Evolutionary conservation across 2,888 invertebrate genomes (phyloP).

Genomic region (Oligia strigilis): DNA sequence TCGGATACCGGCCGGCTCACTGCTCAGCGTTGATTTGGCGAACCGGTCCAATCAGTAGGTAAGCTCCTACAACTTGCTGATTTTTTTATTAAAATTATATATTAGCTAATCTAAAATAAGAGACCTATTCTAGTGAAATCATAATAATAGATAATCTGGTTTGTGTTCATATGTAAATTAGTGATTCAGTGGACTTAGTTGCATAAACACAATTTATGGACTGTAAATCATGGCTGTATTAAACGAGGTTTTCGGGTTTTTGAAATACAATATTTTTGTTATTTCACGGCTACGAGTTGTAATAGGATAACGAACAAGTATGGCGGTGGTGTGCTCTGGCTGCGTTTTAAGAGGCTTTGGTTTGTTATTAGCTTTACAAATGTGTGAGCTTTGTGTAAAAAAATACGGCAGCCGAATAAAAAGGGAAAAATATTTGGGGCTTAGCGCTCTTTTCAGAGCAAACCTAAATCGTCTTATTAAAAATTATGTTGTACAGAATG

Average conservation of each 20-base stretch:
- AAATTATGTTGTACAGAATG: slow-evolving; percentile 72
- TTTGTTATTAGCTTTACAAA: slow-evolving; percentile 72
- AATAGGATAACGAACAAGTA: slow-evolving; percentile 55
- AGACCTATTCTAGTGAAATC: slow-evolving; percentile 34
- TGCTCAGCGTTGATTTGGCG: slow-evolving; percentile 22
- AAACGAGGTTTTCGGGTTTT: slow-evolving; percentile 28
- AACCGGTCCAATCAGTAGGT: slow-evolving; percentile 50
- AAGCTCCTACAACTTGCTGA: slow-evolving; percentile 24
- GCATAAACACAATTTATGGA: slow-evolving; percentile 48
- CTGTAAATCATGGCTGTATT: slow-evolving; percentile 48
- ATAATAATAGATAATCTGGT: slow-evolving; percentile 50
- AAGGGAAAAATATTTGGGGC: slow-evolving; percentile 70
- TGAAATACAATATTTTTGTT: slow-evolving; percentile 40
- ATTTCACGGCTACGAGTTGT: slow-evolving; percentile 30
- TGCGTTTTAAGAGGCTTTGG: slow-evolving; percentile 62
- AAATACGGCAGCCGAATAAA: slow-evolving; percentile 69
- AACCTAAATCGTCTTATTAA: slow-evolving; percentile 74
- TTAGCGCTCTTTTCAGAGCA: slow-evolving; percentile 69
- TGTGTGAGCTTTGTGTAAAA: slow-evolving; percentile 71
- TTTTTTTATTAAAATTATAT: slow-evolving; percentile 32
- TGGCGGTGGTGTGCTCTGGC: slow-evolving; percentile 36
- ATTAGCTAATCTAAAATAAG: slow-evolving; percentile 28
- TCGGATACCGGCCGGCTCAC: slow-evolving; percentile 26
- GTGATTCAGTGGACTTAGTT: slow-evolving; percentile 44
- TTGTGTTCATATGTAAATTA: slow-evolving; percentile 54